These are phyloP conservation scores for Nymphalis io DNA, from an alignment of 1,140 invertebrate genomes.

Conservation along the genomic window DNA sequence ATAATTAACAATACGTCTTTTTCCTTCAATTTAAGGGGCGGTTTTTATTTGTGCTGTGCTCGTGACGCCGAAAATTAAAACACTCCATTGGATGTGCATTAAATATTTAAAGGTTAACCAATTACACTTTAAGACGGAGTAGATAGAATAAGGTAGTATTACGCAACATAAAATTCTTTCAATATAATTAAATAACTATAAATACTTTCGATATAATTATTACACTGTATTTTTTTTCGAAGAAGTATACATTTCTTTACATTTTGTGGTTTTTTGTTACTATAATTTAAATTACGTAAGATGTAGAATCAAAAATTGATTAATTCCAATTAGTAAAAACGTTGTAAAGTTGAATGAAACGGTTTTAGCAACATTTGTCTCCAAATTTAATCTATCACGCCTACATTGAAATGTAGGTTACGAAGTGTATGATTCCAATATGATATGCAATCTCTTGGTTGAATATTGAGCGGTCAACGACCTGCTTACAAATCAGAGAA, in stretches of 20 bases:
- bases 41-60: too few species aligned
- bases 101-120: too few species aligned
- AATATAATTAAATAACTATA: not conserved
- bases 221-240: too few species aligned
- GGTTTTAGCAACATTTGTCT: conserved; percentile 23
- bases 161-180: not conserved
- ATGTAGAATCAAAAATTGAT: not conserved
- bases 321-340: not conserved
- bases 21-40: too few species aligned
- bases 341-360: conserved; percentile 1
- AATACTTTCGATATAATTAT: not conserved
- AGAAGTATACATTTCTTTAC: too few species aligned
- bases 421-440: conserved; percentile 61
- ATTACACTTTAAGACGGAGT: too few species aligned
- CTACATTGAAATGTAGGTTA: conserved; percentile 53
- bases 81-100: too few species aligned
- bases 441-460: conserved; percentile 62
- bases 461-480: conserved; percentile 56
- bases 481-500: conserved; percentile 41
- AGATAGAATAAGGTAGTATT: too few species aligned
- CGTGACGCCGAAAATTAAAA: too few species aligned
- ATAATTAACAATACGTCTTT: too few species aligned
- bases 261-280: not conserved
- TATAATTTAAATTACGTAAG: conserved; percentile 1
- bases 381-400: conserved; percentile 50